Evolutionary conservation across 2,113 vertebrate genomes (phyloP).

Genomic region (Opisthocomus hoazin): DNA sequence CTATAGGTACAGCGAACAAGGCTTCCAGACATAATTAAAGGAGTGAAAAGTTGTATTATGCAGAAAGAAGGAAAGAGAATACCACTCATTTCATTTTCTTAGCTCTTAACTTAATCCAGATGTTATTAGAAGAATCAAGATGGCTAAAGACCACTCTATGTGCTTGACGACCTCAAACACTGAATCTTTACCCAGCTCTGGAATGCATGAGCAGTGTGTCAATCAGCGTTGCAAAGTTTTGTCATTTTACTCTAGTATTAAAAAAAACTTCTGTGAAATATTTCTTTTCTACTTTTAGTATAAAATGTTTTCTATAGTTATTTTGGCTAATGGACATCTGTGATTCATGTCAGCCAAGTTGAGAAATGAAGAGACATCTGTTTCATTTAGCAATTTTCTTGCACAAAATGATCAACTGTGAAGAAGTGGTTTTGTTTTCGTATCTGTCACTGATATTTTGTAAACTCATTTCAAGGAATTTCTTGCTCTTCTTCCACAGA

Average conservation of each 20-base stretch:
- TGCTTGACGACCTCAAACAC: neutral
- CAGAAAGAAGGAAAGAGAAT: neutral
- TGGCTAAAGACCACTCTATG: neutral
- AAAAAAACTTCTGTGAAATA: neutral
- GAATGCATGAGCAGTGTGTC: neutral
- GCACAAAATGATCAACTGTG: conserved; percentile 46
- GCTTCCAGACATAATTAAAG: neutral
- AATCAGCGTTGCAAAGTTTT: neutral
- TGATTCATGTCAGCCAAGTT: conserved; percentile 35
- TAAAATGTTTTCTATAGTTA: conserved; percentile 23
- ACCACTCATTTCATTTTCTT: neutral
- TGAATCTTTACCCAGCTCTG: neutral
- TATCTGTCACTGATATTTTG: conserved; percentile 42
- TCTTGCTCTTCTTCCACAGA: neutral
- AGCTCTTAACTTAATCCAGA: neutral
- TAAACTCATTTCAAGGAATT: conserved; percentile 41
- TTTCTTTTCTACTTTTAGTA: conserved; percentile 1
- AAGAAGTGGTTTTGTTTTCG: conserved; percentile 56
- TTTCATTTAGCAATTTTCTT: conserved; percentile 42
- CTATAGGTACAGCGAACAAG: neutral
- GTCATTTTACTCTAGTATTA: neutral
- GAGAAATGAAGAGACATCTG: conserved; percentile 47
- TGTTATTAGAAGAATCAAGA: neutral
- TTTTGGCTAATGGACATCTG: conserved; percentile 50
- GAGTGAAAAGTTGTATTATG: neutral